Conservation (phyloP, 2,113 vertebrate species). For the Mirounga angustirostris region DNA sequence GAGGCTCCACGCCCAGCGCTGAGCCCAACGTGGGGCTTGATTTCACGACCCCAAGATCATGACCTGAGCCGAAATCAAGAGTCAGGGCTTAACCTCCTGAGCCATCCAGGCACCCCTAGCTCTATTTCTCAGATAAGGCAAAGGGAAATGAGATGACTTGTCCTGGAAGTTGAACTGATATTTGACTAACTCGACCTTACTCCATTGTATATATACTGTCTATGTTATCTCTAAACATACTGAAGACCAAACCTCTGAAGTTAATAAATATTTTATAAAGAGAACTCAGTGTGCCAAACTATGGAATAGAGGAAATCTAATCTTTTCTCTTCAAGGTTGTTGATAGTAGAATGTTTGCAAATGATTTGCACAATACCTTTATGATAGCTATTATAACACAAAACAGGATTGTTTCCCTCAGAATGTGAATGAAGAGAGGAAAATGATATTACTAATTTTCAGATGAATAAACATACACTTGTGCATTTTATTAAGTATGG, state of each 20-base stretch:
- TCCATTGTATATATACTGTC: not conserved
- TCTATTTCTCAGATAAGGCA: not conserved
- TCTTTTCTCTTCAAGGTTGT: not conserved
- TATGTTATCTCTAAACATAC: not conserved
- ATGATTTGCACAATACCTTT: not conserved
- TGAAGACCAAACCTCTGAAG: not conserved
- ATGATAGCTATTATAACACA: constrained; percentile 3
- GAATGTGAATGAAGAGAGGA: not conserved
- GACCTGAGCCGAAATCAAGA: not conserved
- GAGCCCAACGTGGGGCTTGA: not conserved
- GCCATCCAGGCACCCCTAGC: not conserved
- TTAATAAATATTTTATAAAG: not conserved
- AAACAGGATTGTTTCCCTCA: not conserved
- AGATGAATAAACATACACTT: not conserved
- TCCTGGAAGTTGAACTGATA: not conserved
- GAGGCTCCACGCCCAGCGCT: not conserved
- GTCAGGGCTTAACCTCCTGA: not conserved
- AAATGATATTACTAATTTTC: not conserved
- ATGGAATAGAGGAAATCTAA: not conserved
- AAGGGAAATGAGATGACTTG: not conserved
- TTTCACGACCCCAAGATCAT: not conserved
- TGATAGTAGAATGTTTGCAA: not conserved
- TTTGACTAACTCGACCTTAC: not conserved
- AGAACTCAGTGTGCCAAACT: not conserved
- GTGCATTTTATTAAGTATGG: not conserved